Conservation (phyloP, 2,797 vertebrate species). For the Thalassophryne amazonica region DNA sequence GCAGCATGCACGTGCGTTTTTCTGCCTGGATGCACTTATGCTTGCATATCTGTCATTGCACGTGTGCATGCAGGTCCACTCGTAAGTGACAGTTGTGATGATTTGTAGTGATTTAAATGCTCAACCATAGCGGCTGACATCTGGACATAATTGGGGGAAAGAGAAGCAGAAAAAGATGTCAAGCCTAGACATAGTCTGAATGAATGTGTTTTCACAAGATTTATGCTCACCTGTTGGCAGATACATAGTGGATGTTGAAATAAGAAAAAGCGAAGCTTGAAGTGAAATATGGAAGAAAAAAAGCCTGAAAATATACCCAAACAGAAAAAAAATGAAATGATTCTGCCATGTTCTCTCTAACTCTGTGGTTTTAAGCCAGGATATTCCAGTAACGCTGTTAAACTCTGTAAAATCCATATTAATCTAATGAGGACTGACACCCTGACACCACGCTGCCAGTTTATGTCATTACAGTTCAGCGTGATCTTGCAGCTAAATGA, state of each 20-base stretch:
- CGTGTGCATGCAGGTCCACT: conserved; percentile 3
- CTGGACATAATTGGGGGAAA: conserved; percentile 70
- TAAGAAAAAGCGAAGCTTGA: neutral
- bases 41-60: conserved; percentile 30
- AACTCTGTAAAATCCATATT: neutral
- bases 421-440: neutral
- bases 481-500: neutral
- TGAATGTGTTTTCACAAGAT: conserved; percentile 6
- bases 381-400: neutral
- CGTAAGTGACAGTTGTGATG: conserved; percentile 58
- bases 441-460: neutral
- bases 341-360: neutral
- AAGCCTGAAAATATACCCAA: conserved; percentile 1
- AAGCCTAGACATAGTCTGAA: conserved; percentile 19
- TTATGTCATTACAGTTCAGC: neutral
- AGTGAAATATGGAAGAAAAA: conserved; percentile 25
- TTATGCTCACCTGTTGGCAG: conserved; percentile 12
- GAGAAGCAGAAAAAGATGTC: conserved; percentile 22
- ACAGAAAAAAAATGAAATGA: neutral
- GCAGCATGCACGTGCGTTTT: conserved; percentile 9
- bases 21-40: neutral
- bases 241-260: conserved; percentile 20
- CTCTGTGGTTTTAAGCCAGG: neutral
- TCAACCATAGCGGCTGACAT: conserved; percentile 77
- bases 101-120: conserved; percentile 76